Evolutionary conservation across 2,113 vertebrate species (phyloP).

Genomic region (Xyliphius kryptos): DNA sequence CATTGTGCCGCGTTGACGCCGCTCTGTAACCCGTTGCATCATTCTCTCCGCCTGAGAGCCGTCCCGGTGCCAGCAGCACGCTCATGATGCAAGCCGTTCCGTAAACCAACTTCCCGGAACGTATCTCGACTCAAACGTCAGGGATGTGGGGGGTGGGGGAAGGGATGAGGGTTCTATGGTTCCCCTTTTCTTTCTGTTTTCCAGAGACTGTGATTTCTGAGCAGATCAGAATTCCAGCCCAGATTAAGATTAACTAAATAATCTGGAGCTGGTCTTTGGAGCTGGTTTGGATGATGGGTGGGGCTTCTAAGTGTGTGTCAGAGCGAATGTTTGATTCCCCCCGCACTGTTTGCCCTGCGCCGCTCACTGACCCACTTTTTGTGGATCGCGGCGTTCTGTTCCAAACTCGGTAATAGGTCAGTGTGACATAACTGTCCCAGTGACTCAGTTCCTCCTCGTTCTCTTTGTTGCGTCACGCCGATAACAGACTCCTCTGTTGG

Average conservation of each 20-base stretch:
- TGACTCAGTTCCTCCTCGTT: slow-evolving; percentile 32
- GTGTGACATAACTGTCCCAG: slow-evolving; percentile 12
- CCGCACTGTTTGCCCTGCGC: too few species aligned
- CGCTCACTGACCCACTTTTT: too few species aligned
- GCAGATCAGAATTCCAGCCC: too few species aligned
- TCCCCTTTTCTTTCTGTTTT: too few species aligned
- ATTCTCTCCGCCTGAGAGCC: slow-evolving; percentile 10
- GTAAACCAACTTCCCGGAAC: not conserved
- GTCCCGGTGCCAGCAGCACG: slow-evolving; percentile 8
- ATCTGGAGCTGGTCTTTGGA: too few species aligned
- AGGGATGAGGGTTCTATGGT: too few species aligned
- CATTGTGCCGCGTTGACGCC: slow-evolving; percentile 12
- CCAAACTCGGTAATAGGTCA: slow-evolving; percentile 7
- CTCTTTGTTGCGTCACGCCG: not conserved
- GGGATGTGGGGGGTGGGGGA: not conserved
- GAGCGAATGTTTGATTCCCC: too few species aligned
- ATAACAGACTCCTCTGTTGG: not conserved
- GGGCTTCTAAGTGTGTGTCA: too few species aligned
- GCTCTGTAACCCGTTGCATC: slow-evolving; percentile 32
- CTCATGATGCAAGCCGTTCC: slow-evolving; percentile 1
- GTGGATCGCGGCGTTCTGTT: not conserved
- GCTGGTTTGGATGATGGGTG: too few species aligned
- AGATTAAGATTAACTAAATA: too few species aligned
- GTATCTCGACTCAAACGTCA: not conserved
- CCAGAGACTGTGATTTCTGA: too few species aligned